phyloP scores from a whole-genome alignment of 2,888 invertebrate genomes.

The Polydrusus tereticollis region DNA sequence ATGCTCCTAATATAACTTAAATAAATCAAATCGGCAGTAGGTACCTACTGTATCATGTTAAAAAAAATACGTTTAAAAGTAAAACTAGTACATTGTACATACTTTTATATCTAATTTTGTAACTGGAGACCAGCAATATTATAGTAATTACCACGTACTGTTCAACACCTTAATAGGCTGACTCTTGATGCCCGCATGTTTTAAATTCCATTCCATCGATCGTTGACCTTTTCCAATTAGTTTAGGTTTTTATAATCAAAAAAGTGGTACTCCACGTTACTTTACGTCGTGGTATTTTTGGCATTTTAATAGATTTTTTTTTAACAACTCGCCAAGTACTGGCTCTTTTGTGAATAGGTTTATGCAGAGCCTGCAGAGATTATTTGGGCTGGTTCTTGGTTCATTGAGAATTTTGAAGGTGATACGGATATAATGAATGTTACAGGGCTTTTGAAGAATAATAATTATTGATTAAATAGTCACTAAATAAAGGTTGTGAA shows the following conservation, averaged over 20 bases:
- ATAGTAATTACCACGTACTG: constrained; percentile 40
- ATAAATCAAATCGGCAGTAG: no score
- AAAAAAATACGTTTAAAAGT: no score
- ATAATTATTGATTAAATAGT: no score
- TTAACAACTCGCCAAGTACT: neutral
- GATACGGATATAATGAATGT: no score
- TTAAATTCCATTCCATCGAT: constrained; percentile 45
- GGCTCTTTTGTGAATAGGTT: neutral
- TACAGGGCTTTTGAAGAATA: no score
- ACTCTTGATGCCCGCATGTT: constrained; percentile 48
- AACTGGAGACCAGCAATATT: constrained; percentile 7
- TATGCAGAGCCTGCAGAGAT: no score
- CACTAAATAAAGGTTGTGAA: no score
- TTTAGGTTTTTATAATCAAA: constrained; percentile 41
- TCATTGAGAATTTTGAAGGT: no score
- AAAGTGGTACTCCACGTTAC: constrained; percentile 26
- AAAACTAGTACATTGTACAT: neutral
- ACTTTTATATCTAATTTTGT: neutral
- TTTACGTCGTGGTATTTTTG: constrained; percentile 7
- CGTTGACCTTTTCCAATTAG: constrained; percentile 47
- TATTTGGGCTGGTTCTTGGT: no score
- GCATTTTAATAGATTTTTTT: constrained; percentile 23
- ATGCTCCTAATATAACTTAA: no score
- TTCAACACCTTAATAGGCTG: constrained; percentile 47
- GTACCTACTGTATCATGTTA: no score